Conservation (phyloP, 2,797 vertebrate genomes). For the Tiaroga cobitis region DNA sequence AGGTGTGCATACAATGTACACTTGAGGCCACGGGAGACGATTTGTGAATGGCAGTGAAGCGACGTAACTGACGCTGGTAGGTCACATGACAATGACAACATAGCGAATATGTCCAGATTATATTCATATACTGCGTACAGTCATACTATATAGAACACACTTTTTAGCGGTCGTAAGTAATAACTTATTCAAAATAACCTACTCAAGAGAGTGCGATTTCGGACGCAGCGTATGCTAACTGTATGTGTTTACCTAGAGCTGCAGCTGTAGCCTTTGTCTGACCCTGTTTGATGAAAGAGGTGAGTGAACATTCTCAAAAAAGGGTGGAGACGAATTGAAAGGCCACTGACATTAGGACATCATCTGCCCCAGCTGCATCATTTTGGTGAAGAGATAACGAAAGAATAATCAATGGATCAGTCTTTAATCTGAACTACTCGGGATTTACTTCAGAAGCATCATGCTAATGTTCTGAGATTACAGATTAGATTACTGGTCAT, state of each 20-base stretch:
- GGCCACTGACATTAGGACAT: neutral
- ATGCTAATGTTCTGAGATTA: neutral
- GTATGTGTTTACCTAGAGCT: constrained; percentile 28
- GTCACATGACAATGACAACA: neutral
- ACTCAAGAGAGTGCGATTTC: neutral
- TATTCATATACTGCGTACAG: neutral
- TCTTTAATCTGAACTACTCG: neutral
- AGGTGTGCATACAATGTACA: neutral
- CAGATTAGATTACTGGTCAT: neutral
- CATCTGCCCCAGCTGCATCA: neutral
- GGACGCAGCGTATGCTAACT: neutral
- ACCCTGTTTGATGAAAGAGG: constrained; percentile 33
- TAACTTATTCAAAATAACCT: neutral
- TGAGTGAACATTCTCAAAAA: constrained; percentile 31
- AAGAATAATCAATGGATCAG: neutral
- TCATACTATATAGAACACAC: too few relatives aligned
- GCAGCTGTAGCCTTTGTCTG: constrained; percentile 36
- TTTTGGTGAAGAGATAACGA: constrained; percentile 33
- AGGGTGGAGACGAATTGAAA: neutral
- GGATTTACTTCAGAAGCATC: neutral
- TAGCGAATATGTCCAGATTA: neutral
- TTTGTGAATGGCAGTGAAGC: neutral
- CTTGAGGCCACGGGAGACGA: neutral
- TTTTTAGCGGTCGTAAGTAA: neutral
- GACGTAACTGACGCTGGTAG: neutral